These are phyloP conservation scores for Linyphia triangularis DNA, from an alignment of 2,888 invertebrate species.

Conservation along the genomic window DNA sequence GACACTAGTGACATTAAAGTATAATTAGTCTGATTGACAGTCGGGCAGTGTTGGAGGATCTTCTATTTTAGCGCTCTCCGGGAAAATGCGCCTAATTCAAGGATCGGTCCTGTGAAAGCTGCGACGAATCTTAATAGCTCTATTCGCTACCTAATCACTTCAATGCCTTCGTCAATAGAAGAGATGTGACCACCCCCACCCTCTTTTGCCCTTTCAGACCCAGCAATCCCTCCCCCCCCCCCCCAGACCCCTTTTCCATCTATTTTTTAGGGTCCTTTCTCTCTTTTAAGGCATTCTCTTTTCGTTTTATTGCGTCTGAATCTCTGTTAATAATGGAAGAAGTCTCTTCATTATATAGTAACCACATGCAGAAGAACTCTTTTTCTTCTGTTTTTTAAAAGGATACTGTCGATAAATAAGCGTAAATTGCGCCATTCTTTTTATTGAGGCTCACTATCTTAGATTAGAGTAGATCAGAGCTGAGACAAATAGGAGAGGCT, in stretches of 20 bases:
- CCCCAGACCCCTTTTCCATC: slow-evolving; percentile 51
- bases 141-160: slow-evolving; percentile 75
- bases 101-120: slow-evolving; percentile 53
- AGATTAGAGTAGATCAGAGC: slow-evolving; percentile 71
- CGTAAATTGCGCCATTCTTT: slow-evolving; percentile 74
- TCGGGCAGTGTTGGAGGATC: slow-evolving; percentile 62
- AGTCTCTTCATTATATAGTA: slow-evolving; percentile 75
- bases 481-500: slow-evolving; percentile 63
- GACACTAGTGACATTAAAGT: slow-evolving; percentile 75
- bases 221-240: slow-evolving; percentile 55
- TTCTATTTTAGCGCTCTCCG: slow-evolving; percentile 67
- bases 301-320: slow-evolving; percentile 71
- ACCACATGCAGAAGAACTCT: slow-evolving; percentile 68
- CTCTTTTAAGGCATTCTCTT: slow-evolving; percentile 60
- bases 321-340: slow-evolving; percentile 74
- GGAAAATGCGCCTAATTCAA: slow-evolving; percentile 71
- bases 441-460: slow-evolving; percentile 68
- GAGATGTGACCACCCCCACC: slow-evolving; percentile 53
- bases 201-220: slow-evolving; percentile 46
- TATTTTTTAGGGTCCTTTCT: slow-evolving; percentile 69
- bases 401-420: slow-evolving; percentile 73
- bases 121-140: slow-evolving; percentile 74
- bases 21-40: slow-evolving; percentile 76
- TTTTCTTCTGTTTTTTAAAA: slow-evolving; percentile 46
- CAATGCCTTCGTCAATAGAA: slow-evolving; percentile 70